Conservation (phyloP, 2,888 invertebrate species). For the Crossocerus cetratus region DNA sequence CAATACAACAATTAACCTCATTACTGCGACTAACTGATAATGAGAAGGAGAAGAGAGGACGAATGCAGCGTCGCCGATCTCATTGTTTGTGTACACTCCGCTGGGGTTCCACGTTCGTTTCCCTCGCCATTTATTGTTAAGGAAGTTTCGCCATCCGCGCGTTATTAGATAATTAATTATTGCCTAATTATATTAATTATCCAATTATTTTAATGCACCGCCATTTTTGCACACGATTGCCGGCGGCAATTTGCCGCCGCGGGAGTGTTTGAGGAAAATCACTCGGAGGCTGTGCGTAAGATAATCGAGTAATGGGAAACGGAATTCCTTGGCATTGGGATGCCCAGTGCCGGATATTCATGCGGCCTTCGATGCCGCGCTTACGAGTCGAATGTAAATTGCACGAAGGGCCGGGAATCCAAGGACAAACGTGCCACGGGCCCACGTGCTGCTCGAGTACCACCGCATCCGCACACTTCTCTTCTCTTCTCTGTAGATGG, state of each 20-base stretch:
- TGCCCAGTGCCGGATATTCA: conserved; percentile 52
- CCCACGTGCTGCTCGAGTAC: not conserved
- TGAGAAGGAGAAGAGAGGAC: not conserved
- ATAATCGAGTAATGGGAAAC: not conserved
- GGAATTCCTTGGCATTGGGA: conserved; percentile 43
- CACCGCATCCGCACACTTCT: not conserved
- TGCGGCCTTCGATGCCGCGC: conserved; percentile 53
- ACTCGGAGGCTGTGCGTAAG: not conserved
- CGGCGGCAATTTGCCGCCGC: not conserved
- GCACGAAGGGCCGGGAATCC: conserved; percentile 57
- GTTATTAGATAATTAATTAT: no score
- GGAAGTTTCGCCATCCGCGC: no score
- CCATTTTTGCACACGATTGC: not conserved
- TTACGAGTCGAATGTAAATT: conserved; percentile 64
- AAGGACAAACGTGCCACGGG: conserved; percentile 41
- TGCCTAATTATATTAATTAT: no score
- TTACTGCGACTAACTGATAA: conserved; percentile 3
- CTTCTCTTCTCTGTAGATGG: not conserved
- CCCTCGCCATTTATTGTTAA: not conserved
- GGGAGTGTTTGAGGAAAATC: not conserved
- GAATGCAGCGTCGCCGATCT: no score
- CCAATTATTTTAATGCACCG: no score
- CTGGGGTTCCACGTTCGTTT: no score
- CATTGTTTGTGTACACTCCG: no score
- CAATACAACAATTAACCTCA: conserved; percentile 1